A percentile compares a stretch with the other conserved stretches of the same genome.
phyloP scores from a whole-genome alignment of 2,797 vertebrate species.

The Anguilla pacifica region DNA sequence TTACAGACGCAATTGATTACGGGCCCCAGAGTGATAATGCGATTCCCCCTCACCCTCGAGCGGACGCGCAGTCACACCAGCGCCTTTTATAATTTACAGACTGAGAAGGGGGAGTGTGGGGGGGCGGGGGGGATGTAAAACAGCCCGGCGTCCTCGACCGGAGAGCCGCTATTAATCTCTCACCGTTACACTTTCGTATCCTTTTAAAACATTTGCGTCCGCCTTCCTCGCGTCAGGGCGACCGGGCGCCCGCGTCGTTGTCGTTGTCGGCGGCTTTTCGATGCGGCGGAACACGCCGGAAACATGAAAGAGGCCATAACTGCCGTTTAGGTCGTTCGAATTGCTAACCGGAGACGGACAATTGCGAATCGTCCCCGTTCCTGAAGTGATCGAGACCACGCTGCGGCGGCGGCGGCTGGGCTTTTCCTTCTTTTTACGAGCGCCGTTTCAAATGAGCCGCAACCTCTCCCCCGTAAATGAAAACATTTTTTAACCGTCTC shows the following conservation, averaged over 20 bases:
- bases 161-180: slow-evolving; percentile 80
- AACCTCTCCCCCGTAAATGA: slow-evolving; percentile 30
- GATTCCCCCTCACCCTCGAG: slow-evolving; percentile 73
- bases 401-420: slow-evolving; percentile 53
- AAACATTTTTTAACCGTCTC: slow-evolving; percentile 19
- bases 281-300: slow-evolving; percentile 72
- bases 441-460: slow-evolving; percentile 67
- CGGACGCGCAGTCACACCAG: slow-evolving; percentile 75
- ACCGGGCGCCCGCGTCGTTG: slow-evolving; percentile 70
- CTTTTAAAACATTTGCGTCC: slow-evolving; percentile 76
- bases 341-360: slow-evolving; percentile 84
- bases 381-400: slow-evolving; percentile 64
- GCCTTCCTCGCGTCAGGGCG: slow-evolving; percentile 73
- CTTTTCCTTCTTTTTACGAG: slow-evolving; percentile 21
- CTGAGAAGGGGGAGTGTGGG: slow-evolving; percentile 74
- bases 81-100: slow-evolving; percentile 73
- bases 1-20: slow-evolving; percentile 82
- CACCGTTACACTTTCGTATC: slow-evolving; percentile 75
- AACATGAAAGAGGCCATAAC: slow-evolving; percentile 80
- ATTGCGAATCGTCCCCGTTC: slow-evolving; percentile 76
- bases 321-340: slow-evolving; percentile 77
- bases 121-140: neutral
- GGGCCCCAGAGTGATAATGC: slow-evolving; percentile 78
- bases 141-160: slow-evolving; percentile 66
- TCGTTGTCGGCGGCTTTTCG: slow-evolving; percentile 46